These are phyloP conservation scores for Drosophila subsilvestris DNA, from an alignment of 2,888 invertebrate species.

Conservation along the genomic window DNA sequence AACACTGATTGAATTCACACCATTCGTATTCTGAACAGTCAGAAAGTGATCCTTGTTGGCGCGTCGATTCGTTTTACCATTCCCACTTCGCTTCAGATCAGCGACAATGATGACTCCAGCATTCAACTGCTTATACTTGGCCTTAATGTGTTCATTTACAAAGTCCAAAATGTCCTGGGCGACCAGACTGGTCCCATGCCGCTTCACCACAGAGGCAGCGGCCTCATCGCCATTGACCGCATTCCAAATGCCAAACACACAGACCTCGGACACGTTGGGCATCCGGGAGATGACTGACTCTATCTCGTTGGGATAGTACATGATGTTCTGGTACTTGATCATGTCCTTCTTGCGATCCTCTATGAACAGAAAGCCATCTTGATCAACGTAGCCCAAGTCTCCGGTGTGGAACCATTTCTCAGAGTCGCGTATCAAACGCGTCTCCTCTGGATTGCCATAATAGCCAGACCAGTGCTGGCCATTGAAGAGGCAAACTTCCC, in stretches of 20 bases:
- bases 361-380: not conserved
- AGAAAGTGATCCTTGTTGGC: not conserved
- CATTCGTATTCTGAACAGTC: not conserved
- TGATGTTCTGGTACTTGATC: not conserved
- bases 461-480: not conserved
- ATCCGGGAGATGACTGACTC: not conserved
- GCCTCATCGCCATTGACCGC: not conserved
- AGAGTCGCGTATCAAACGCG: not conserved
- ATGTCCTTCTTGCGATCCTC: not conserved
- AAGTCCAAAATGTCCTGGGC: not conserved
- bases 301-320: not conserved
- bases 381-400: not conserved
- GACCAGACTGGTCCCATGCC: not conserved
- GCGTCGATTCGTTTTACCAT: not conserved
- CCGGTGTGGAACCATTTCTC: not conserved
- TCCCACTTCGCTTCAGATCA: not conserved
- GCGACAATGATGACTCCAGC: not conserved
- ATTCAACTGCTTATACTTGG: not conserved
- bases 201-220: too few species aligned
- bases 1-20: not conserved
- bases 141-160: not conserved
- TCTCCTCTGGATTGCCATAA: not conserved
- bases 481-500: not conserved
- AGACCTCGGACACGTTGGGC: not conserved
- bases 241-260: not conserved